These are phyloP conservation scores for Erpetoichthys calabaricus DNA, from an alignment of 2,797 vertebrate genomes.

Conservation along the genomic window DNA sequence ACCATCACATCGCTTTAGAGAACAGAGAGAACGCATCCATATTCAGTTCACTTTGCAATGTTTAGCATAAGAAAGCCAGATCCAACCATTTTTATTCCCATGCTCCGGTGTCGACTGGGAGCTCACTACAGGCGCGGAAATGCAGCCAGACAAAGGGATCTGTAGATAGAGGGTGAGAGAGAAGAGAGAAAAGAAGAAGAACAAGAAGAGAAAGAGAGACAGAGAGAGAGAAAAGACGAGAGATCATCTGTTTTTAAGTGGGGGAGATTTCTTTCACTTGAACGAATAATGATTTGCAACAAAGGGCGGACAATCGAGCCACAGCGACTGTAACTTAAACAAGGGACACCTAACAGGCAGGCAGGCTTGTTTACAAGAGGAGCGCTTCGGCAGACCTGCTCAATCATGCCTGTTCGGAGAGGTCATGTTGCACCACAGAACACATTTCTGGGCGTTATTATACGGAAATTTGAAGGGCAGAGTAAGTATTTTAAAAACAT, in stretches of 20 bases:
- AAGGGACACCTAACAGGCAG: constrained; percentile 45
- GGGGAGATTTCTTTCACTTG: constrained; percentile 41
- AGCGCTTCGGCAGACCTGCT: constrained; percentile 32
- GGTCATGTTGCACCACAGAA: constrained; percentile 98
- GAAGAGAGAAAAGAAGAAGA: background rate
- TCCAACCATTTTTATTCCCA: constrained; percentile 33
- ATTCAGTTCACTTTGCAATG: constrained; percentile 61
- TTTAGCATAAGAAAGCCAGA: constrained; percentile 45
- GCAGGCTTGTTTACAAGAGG: constrained; percentile 40
- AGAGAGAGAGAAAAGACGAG: constrained; percentile 28
- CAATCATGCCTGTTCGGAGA: constrained; percentile 94
- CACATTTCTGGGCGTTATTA: constrained; percentile 94
- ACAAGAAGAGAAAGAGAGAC: constrained; percentile 17
- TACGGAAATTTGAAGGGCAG: constrained; percentile 97
- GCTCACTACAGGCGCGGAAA: constrained; percentile 27
- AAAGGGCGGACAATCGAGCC: constrained; percentile 39
- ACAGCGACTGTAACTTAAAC: constrained; percentile 57
- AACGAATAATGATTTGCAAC: constrained; percentile 50
- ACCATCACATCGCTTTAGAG: constrained; percentile 42
- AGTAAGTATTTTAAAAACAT: constrained; percentile 63
- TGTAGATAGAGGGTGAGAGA: constrained; percentile 14
- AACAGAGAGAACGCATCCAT: constrained; percentile 53
- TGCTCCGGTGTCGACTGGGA: constrained; percentile 31
- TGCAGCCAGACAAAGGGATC: constrained; percentile 31
- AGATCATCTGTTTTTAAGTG: constrained; percentile 48